Conservation (phyloP, 1,140 invertebrate genomes). For the Bombus superbus region DNA sequence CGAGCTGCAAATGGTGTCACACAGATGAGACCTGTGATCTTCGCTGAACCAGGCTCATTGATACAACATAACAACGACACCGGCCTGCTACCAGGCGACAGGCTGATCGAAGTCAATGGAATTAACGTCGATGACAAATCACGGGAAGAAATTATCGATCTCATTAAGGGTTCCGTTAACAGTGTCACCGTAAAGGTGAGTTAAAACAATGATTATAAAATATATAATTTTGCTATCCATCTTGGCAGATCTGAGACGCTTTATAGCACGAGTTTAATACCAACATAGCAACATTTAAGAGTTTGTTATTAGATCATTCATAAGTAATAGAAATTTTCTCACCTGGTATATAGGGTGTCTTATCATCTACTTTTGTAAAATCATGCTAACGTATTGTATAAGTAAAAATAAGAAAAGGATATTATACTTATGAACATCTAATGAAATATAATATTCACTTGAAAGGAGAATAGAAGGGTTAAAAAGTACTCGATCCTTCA, state of each 20-base stretch:
- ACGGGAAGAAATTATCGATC: slow-evolving; percentile 96
- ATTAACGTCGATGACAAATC: slow-evolving; percentile 92
- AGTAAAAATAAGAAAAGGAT: too few relatives aligned
- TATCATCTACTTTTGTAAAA: too few relatives aligned
- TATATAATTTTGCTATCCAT: neutral
- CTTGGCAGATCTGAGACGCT: too few relatives aligned
- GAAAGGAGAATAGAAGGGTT: neutral
- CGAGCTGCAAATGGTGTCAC: slow-evolving; percentile 82
- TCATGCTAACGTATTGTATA: too few relatives aligned
- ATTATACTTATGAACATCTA: neutral
- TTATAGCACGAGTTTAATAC: too few relatives aligned
- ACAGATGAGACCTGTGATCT: slow-evolving; percentile 91
- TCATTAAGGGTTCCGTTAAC: slow-evolving; percentile 93
- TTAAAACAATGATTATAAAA: neutral
- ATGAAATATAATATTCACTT: neutral
- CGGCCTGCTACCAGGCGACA: slow-evolving; percentile 95
- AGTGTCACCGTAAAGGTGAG: slow-evolving; percentile 92
- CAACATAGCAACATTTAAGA: too few relatives aligned
- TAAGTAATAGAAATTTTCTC: too few relatives aligned
- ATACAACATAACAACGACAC: slow-evolving; percentile 90
- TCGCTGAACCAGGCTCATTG: slow-evolving; percentile 95
- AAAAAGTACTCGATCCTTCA: neutral
- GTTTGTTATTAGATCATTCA: too few relatives aligned
- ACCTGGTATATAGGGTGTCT: too few relatives aligned
- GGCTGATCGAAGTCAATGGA: slow-evolving; percentile 95